phyloP scores from a whole-genome alignment of 2,113 vertebrate species.

The Pao palembangensis region DNA sequence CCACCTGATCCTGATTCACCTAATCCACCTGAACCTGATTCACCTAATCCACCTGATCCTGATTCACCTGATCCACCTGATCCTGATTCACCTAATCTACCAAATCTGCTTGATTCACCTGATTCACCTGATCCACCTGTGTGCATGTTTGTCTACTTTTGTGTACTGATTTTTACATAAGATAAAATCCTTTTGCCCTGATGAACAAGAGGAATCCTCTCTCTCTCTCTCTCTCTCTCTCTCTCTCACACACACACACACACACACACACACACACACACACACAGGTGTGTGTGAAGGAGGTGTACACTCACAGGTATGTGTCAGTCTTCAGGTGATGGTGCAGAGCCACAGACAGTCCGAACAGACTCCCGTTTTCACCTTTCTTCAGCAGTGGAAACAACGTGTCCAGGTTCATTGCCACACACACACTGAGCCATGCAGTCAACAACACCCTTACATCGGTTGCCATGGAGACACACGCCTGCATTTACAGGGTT shows the following conservation, averaged over 20 bases:
- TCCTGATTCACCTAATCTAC: no score
- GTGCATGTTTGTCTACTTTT: background rate
- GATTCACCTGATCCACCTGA: no score
- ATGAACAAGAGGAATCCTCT: no score
- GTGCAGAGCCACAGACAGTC: slow-evolving; percentile 60
- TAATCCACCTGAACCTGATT: no score
- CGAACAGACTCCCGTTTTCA: slow-evolving; percentile 38
- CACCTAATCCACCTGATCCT: background rate
- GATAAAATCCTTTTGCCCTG: no score
- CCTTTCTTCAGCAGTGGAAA: slow-evolving; percentile 58
- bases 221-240: no score
- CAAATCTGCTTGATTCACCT: no score
- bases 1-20: no score
- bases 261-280: background rate
- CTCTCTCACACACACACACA: background rate
- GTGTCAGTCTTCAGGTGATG: slow-evolving; percentile 29
- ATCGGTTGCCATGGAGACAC: slow-evolving; percentile 40
- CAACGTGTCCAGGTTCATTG: slow-evolving; percentile 51
- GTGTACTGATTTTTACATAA: background rate
- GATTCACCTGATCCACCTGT: background rate
- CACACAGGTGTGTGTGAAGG: background rate
- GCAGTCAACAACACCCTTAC: slow-evolving; percentile 17
- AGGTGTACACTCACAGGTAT: slow-evolving; percentile 42
- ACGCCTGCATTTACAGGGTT: slow-evolving; percentile 16
- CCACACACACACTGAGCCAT: slow-evolving; percentile 1